Percentiles rank a stretch among this genome's conserved stretches.
Conservation (phyloP, 2,113 vertebrate species). For the Tichodroma muraria region DNA sequence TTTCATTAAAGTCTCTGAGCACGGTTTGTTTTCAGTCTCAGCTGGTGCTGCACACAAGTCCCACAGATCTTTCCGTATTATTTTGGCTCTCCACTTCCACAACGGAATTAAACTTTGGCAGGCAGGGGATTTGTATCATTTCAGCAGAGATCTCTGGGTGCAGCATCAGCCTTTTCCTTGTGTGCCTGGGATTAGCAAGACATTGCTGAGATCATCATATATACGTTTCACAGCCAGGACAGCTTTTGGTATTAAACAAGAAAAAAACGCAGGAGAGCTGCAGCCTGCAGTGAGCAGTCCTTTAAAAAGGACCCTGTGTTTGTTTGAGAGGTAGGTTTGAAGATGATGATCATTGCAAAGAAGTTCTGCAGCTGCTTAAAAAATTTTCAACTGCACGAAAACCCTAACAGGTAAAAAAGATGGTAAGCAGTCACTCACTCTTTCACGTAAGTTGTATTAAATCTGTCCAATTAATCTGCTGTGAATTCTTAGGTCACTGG, state of each 20-base stretch:
- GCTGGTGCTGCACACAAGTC: background rate
- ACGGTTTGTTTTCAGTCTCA: background rate
- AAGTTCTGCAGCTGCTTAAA: background rate
- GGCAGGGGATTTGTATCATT: constrained; percentile 34
- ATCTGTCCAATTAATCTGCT: background rate
- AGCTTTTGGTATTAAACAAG: background rate
- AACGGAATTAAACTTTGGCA: background rate
- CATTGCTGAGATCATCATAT: constrained; percentile 58
- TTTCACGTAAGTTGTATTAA: background rate
- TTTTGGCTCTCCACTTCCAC: constrained; percentile 8
- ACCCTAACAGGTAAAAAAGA: background rate
- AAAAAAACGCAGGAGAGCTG: background rate
- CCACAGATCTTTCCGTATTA: background rate
- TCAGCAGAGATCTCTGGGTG: constrained; percentile 40
- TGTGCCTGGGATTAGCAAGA: constrained; percentile 52
- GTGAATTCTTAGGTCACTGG: background rate
- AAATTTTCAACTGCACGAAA: background rate
- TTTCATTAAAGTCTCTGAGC: background rate
- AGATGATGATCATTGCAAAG: background rate
- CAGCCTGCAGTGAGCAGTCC: background rate
- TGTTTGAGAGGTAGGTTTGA: background rate
- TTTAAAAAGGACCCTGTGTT: background rate
- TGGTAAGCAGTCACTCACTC: background rate
- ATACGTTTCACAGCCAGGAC: background rate
- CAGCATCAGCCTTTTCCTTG: constrained; percentile 54